Evolutionary conservation across 2,888 invertebrate species (phyloP), one percentile per base, ranked within the genome.

Genomic region (Parascotia fuliginaria): DNA sequence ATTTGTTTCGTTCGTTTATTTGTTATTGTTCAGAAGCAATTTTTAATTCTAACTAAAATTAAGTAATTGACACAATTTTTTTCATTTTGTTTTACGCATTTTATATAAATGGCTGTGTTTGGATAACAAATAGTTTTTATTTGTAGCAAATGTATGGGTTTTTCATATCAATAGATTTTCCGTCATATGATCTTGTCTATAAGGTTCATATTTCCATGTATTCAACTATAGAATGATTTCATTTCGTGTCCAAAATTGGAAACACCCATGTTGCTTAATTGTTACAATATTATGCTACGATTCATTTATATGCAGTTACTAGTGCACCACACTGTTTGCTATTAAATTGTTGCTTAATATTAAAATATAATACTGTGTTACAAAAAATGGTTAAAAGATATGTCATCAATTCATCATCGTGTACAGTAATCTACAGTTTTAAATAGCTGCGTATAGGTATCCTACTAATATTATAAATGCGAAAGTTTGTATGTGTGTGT

Each of bases 221-320:
- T 40, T 9, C 24, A n/a, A n/a, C n/a, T 12, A 41, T 29, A 32
- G 3, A 3, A n/a, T 9, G 14, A 33, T 42, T 42, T 42, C 28
- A 42, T 42, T 42, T 28, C 12, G 9, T 9, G 34, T 11, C 12
- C n/a, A 31, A 33, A 7, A 34, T 27, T 33, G n/a, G 27, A 28
- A 13, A 31, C 13, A 31, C 11, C 2, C 19, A 11, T 24, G 24
- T 36, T 11, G 12, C 19, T 9, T 36, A 36, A 36, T 12, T 36
- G 19, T 11, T 36, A n/a, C 3, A 33, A 36, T 13, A 19, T 0
- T 6, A 1, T 36, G 19, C 11, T 19, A n/a, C 34, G 14, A 16
- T 34, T 34, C 15, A 34, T 34, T 34, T 34, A 19, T n/a, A 33
- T 33, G 13, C 13, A 13, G 7, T 6, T 11, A 4, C 12, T 7